These are phyloP conservation scores for Chaenodraco wilsoni DNA, from an alignment of 2,797 vertebrate genomes.

Conservation along the genomic window DNA sequence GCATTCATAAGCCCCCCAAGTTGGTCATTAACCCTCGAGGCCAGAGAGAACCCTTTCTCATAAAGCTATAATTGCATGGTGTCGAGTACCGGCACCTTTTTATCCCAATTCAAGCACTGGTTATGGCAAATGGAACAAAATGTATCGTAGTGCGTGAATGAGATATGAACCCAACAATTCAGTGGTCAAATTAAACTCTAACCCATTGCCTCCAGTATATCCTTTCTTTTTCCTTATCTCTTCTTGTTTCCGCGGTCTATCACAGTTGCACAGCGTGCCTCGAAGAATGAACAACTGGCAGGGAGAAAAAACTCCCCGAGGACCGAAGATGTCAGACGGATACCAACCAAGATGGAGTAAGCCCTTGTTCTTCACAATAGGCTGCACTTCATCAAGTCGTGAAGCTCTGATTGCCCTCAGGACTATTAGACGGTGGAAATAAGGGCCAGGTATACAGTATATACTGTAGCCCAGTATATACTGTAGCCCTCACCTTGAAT, in stretches of 20 bases:
- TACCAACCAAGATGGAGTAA: slow-evolving; percentile 71
- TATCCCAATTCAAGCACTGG: slow-evolving; percentile 18
- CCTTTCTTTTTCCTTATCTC: slow-evolving; percentile 29
- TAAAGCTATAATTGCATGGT: slow-evolving; percentile 17
- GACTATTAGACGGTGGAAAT: slow-evolving; percentile 50
- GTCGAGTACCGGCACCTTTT: slow-evolving; percentile 13
- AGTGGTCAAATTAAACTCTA: slow-evolving; percentile 51
- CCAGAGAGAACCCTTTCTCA: slow-evolving; percentile 9
- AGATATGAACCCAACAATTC: slow-evolving; percentile 46
- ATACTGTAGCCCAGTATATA: too few species aligned
- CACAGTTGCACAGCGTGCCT: slow-evolving; percentile 46
- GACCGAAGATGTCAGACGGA: slow-evolving; percentile 67
- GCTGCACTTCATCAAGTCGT: slow-evolving; percentile 71
- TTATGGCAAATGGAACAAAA: slow-evolving; percentile 35
- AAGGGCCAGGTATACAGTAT: slow-evolving; percentile 5
- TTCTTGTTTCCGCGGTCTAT: slow-evolving; percentile 25
- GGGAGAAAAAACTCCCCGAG: slow-evolving; percentile 55
- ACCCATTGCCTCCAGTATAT: slow-evolving; percentile 30
- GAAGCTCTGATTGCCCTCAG: slow-evolving; percentile 45
- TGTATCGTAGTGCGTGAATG: slow-evolving; percentile 24
- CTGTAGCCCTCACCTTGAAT: slow-evolving; percentile 26
- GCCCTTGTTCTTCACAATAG: slow-evolving; percentile 71
- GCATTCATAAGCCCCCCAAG: slow-evolving; percentile 2
- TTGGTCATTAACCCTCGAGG: slow-evolving; percentile 9
- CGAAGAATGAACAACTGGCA: slow-evolving; percentile 60